Conservation (phyloP, 2,113 vertebrate species). For the Salminus brasiliensis region DNA sequence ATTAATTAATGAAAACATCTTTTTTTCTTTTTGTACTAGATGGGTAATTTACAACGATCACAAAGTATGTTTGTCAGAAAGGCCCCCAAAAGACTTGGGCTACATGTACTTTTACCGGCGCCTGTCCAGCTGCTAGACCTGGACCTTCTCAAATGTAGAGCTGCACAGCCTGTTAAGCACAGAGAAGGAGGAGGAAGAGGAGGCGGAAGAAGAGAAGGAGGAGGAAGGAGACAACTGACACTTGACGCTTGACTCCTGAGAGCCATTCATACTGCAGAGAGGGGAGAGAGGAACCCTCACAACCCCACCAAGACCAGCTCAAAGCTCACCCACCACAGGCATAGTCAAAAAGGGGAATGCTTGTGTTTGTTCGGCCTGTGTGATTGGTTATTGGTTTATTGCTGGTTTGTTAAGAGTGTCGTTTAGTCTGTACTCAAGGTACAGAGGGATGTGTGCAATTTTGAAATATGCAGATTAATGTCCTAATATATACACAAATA, state of each 20-base stretch:
- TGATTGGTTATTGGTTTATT: conserved; percentile 62
- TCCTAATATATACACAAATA: conserved; percentile 53
- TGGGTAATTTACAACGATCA: conserved; percentile 99
- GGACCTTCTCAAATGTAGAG: conserved; percentile 60
- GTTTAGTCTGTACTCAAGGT: conserved; percentile 46
- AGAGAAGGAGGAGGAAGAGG: conserved; percentile 57
- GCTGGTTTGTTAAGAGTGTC: conserved; percentile 43
- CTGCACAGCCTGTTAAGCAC: conserved; percentile 71
- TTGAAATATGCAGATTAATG: conserved; percentile 55
- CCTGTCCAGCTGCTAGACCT: conserved; percentile 87
- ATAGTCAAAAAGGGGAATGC: conserved; percentile 61
- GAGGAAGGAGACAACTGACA: conserved; percentile 43
- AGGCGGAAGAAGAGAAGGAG: conserved; percentile 47
- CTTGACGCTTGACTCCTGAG: conserved; percentile 62
- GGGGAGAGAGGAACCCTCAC: conserved; percentile 53
- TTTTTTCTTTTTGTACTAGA: conserved; percentile 71
- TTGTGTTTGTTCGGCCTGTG: conserved; percentile 59
- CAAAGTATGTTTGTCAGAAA: conserved; percentile 96
- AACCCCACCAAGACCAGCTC: conserved; percentile 70
- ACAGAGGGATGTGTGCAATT: conserved; percentile 71
- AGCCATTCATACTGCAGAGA: conserved; percentile 48
- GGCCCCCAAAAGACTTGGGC: conserved; percentile 96
- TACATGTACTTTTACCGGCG: conserved; percentile 98
- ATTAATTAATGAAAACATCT: background rate
- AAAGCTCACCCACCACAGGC: conserved; percentile 46